A percentile compares a stretch with the other conserved stretches of the same genome.
Conservation (phyloP, 92 coral and sea anemone species). For the Nematostella vectensis region DNA sequence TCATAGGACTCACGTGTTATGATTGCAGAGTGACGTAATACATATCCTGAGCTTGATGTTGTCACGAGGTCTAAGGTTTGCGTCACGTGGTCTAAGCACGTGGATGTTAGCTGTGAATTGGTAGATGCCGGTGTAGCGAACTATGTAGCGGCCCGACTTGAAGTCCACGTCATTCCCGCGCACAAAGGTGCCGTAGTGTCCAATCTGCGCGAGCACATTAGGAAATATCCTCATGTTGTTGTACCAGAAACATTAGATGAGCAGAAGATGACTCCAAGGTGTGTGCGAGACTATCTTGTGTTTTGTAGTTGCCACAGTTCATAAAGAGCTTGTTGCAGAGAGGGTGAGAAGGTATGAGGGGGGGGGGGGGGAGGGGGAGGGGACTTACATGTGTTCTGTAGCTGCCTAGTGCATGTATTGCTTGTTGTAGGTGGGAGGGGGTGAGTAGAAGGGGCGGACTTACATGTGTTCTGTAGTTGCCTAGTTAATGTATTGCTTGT, state of each 20-base stretch:
- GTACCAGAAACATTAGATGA: no score
- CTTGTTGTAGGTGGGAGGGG: no score
- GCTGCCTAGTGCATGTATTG: no score
- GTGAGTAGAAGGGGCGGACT: no score
- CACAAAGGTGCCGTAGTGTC: slow-evolving; percentile 84
- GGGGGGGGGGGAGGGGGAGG: no score
- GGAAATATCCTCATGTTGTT: no score
- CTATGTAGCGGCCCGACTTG: slow-evolving; percentile 65
- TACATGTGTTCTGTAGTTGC: slow-evolving; percentile 79
- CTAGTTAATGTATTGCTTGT: slow-evolving; percentile 68
- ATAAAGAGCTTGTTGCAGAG: no score
- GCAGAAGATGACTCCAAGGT: no score
- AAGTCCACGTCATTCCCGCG: slow-evolving; percentile 87
- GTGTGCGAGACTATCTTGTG: no score
- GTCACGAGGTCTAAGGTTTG: slow-evolving; percentile 97
- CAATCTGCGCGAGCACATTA: slow-evolving; percentile 48
- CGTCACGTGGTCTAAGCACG: slow-evolving; percentile 76
- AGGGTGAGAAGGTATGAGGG: no score
- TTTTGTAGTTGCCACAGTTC: no score
- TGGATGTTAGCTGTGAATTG: slow-evolving; percentile 66
- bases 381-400: no score
- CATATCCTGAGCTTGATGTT: slow-evolving; percentile 85
- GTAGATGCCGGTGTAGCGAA: slow-evolving; percentile 86
- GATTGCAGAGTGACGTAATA: slow-evolving; percentile 83
- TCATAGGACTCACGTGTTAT: slow-evolving; percentile 94